Conservation (phyloP, 2,888 invertebrate species). For the Dendrolimus pini region DNA sequence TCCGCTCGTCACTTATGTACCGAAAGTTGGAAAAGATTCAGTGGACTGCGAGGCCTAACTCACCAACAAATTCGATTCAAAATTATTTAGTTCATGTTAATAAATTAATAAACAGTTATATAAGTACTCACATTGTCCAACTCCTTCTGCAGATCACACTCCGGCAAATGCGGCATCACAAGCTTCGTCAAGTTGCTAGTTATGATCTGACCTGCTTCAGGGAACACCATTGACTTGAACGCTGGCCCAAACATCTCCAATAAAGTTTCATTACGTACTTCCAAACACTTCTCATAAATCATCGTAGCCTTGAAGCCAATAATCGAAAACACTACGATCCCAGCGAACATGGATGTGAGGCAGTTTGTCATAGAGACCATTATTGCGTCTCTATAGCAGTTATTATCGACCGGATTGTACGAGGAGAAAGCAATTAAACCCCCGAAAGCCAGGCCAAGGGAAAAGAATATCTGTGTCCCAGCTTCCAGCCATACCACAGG, state of each 20-base stretch:
- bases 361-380: conserved; percentile 95
- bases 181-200: conserved; percentile 76
- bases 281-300: conserved; percentile 86
- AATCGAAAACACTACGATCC: conserved; percentile 96
- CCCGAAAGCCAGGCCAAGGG: conserved; percentile 95
- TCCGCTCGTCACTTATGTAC: no score
- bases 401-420: conserved; percentile 97
- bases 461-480: conserved; percentile 98
- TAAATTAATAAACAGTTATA: no score
- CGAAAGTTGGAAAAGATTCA: no score
- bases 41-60: no score
- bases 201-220: conserved; percentile 74
- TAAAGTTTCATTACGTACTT: conserved; percentile 78
- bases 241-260: conserved; percentile 73
- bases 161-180: conserved; percentile 81
- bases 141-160: conserved; percentile 90
- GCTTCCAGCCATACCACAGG: conserved; percentile 98
- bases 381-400: conserved; percentile 95
- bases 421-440: conserved; percentile 97
- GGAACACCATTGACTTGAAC: conserved; percentile 63
- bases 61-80: no score
- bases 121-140: conserved; percentile 86
- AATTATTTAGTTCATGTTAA: no score
- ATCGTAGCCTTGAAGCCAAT: conserved; percentile 94
- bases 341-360: conserved; percentile 97